Percentiles rank a stretch among this genome's conserved stretches.
These are phyloP conservation scores for Onychostruthus taczanowskii DNA, from an alignment of 2,113 vertebrate genomes.

Conservation along the genomic window DNA sequence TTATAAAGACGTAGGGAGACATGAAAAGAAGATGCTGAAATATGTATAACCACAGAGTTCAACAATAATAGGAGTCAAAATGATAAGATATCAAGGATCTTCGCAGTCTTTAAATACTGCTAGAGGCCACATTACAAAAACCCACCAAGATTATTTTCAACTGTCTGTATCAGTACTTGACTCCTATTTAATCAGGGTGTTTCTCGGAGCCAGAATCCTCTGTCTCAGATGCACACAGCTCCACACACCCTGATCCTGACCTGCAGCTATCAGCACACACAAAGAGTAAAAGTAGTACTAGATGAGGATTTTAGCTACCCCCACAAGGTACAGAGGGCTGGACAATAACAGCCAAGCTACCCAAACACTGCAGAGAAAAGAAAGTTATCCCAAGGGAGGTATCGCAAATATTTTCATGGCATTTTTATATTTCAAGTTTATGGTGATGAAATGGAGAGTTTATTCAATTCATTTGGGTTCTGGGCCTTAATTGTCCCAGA, in stretches of 20 bases:
- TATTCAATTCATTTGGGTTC: background rate
- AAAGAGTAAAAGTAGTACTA: background rate
- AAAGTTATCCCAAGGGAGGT: background rate
- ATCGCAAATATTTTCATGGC: background rate
- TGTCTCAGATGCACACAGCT: background rate
- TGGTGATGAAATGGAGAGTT: background rate
- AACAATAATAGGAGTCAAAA: background rate
- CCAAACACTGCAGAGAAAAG: background rate
- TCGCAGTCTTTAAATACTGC: background rate
- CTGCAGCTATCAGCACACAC: background rate
- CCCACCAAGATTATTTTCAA: background rate
- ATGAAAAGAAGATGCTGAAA: constrained; percentile 42
- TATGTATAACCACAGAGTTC: constrained; percentile 14
- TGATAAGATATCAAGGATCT: background rate
- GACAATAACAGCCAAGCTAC: background rate
- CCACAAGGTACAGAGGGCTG: background rate
- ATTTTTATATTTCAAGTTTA: background rate
- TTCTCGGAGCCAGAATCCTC: background rate
- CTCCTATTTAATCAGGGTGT: background rate
- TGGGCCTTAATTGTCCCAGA: background rate
- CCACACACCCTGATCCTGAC: background rate
- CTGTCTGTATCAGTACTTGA: background rate
- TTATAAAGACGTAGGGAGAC: background rate
- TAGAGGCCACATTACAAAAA: background rate
- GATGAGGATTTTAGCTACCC: background rate